Percentiles rank a stretch among this genome's conserved stretches.
phyloP scores from a whole-genome alignment of 53 echinoderm and acorn worm genomes.

The Holothuria scabra region DNA sequence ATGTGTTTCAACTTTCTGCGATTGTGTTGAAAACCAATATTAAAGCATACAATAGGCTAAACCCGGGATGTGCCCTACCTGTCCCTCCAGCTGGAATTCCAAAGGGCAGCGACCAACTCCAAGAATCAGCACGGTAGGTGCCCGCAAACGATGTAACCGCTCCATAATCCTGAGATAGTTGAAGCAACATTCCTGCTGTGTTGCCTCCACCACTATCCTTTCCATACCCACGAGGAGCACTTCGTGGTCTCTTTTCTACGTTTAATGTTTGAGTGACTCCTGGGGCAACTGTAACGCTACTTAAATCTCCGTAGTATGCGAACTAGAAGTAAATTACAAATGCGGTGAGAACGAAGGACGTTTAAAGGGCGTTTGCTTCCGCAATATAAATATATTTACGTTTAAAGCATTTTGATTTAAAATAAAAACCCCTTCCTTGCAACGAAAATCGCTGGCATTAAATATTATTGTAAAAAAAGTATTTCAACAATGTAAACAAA shows the following conservation, averaged over 20 bases:
- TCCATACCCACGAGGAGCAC: slow-evolving; percentile 74
- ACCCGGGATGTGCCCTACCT: background rate
- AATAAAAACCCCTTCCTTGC: too few relatives aligned
- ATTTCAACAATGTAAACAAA: too few relatives aligned
- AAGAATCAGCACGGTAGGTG: slow-evolving; percentile 80
- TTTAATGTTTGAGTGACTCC: slow-evolving; percentile 15
- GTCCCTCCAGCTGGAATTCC: background rate
- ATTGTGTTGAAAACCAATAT: too few relatives aligned
- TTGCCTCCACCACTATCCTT: slow-evolving; percentile 75
- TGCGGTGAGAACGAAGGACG: too few relatives aligned
- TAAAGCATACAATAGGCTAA: too few relatives aligned
- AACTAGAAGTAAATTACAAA: slow-evolving; percentile 47
- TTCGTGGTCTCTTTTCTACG: slow-evolving; percentile 29
- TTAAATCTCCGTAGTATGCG: slow-evolving; percentile 61
- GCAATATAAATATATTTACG: too few relatives aligned
- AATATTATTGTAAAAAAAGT: too few relatives aligned
- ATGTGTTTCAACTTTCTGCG: too few relatives aligned
- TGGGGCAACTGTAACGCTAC: slow-evolving; percentile 44
- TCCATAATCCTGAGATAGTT: slow-evolving; percentile 65
- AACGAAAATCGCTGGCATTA: too few relatives aligned
- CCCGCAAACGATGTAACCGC: slow-evolving; percentile 84
- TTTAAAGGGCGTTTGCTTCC: too few relatives aligned
- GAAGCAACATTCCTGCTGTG: slow-evolving; percentile 73
- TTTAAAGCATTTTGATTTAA: too few relatives aligned
- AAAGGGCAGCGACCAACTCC: slow-evolving; percentile 64